Evolutionary conservation across 1,140 invertebrate species (phyloP).

Genomic region (Diploscapter pachys): DNA sequence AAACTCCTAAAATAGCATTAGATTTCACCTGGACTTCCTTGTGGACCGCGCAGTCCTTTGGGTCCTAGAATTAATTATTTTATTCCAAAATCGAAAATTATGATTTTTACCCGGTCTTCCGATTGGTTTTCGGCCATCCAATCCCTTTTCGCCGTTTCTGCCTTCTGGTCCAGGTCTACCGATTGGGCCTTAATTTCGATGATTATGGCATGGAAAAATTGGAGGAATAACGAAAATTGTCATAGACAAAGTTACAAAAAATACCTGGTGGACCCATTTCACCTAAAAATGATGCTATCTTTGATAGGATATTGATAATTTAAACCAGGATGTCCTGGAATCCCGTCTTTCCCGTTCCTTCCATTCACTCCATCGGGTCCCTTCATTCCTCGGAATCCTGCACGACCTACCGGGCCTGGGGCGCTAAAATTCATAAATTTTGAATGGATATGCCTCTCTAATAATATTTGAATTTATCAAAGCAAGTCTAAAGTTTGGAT

Average conservation of each 20-base stretch:
- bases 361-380: conserved; percentile 51
- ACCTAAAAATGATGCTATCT: neutral
- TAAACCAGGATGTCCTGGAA: conserved; percentile 43
- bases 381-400: conserved; percentile 50
- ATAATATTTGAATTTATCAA: neutral
- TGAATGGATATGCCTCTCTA: neutral
- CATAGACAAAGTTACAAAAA: conserved; percentile 34
- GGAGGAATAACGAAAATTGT: neutral
- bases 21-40: conserved; percentile 12
- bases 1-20: neutral
- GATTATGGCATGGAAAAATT: neutral
- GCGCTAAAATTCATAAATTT: neutral
- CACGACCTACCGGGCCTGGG: conserved; percentile 47
- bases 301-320: neutral
- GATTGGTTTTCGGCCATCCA: conserved; percentile 38
- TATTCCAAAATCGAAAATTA: too few species aligned
- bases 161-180: conserved; percentile 42
- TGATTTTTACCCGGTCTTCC: conserved; percentile 34
- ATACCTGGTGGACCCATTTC: conserved; percentile 45
- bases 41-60: conserved; percentile 38
- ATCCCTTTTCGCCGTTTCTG: conserved; percentile 38
- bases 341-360: conserved; percentile 48
- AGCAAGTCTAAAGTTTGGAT: neutral
- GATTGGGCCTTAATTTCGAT: conserved; percentile 45
- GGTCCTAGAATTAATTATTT: conserved; percentile 12